A percentile compares a stretch with the other conserved stretches of the same genome.
phyloP scores from a whole-genome alignment of 2,797 vertebrate genomes.

The Hozukius guyotensis region DNA sequence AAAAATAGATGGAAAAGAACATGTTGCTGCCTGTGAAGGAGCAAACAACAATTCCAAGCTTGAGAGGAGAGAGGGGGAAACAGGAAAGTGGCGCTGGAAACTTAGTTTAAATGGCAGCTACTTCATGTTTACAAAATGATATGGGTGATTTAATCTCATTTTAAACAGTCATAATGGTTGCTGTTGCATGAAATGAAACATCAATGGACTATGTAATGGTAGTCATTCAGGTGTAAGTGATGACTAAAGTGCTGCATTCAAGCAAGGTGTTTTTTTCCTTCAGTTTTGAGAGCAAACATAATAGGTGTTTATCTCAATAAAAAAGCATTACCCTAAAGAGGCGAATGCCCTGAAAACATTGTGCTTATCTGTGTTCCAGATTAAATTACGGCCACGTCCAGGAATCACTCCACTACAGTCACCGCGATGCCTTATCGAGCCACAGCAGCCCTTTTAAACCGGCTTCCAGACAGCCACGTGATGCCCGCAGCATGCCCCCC shows the following conservation, averaged over 20 bases:
- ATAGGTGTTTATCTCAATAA: slow-evolving; percentile 13
- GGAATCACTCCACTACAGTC: slow-evolving; percentile 65
- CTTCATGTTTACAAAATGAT: slow-evolving; percentile 37
- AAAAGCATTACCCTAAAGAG: slow-evolving; percentile 24
- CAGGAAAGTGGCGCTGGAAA: slow-evolving; percentile 50
- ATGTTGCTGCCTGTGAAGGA: slow-evolving; percentile 74
- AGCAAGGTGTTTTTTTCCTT: neutral
- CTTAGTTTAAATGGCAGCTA: slow-evolving; percentile 19
- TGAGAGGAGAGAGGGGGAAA: slow-evolving; percentile 24
- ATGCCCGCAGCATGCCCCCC: slow-evolving; percentile 93
- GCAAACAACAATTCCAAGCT: slow-evolving; percentile 49
- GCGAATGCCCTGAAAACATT: slow-evolving; percentile 36
- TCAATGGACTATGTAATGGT: slow-evolving; percentile 47
- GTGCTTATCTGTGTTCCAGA: slow-evolving; percentile 74
- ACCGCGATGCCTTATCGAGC: slow-evolving; percentile 85
- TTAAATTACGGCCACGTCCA: slow-evolving; percentile 73
- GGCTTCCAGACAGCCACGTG: slow-evolving; percentile 84
- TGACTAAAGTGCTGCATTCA: slow-evolving; percentile 18
- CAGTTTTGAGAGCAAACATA: neutral
- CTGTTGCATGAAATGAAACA: slow-evolving; percentile 40
- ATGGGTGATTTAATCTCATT: slow-evolving; percentile 4
- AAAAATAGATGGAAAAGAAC: slow-evolving; percentile 83
- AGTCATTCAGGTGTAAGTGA: slow-evolving; percentile 42
- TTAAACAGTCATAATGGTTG: slow-evolving; percentile 7
- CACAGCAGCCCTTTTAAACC: slow-evolving; percentile 89